Percentiles rank a stretch among this genome's conserved stretches.
Conservation (phyloP, 2,113 vertebrate species). For the Heloderma charlesbogerti region DNA sequence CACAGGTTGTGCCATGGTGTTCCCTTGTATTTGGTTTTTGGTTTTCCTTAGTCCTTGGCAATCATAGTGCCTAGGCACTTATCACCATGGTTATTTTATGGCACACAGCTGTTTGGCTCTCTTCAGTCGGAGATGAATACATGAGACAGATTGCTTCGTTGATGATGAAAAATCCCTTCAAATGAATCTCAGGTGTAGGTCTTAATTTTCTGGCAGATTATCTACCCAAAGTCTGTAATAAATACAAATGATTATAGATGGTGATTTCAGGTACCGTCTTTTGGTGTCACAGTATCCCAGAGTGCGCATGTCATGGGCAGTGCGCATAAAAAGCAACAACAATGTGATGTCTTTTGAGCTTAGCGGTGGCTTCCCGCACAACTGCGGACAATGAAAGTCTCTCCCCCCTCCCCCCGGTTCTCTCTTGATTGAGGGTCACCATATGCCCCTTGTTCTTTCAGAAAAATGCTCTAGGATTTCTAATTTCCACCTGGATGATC, state of each 20-base stretch:
- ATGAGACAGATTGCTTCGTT: constrained; percentile 45
- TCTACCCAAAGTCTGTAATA: constrained; percentile 52
- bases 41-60: neutral
- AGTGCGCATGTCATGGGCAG: constrained; percentile 48
- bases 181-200: constrained; percentile 50
- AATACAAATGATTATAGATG: constrained; percentile 62
- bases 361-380: constrained; percentile 47
- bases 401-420: constrained; percentile 27
- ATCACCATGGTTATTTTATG: too few relatives aligned
- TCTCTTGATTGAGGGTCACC: constrained; percentile 63
- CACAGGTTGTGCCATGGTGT: neutral
- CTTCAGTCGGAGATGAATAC: constrained; percentile 24
- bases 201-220: constrained; percentile 66
- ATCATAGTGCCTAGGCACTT: neutral
- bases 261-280: constrained; percentile 64
- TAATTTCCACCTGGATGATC: constrained; percentile 77
- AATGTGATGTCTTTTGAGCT: constrained; percentile 62
- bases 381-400: constrained; percentile 69
- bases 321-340: constrained; percentile 40
- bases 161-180: constrained; percentile 45
- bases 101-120: too few relatives aligned
- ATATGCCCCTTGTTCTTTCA: constrained; percentile 65
- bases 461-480: constrained; percentile 75
- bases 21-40: neutral
- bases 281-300: constrained; percentile 60